These are phyloP conservation scores for Uria lomvia DNA, from an alignment of 2,113 vertebrate species.

Conservation along the genomic window DNA sequence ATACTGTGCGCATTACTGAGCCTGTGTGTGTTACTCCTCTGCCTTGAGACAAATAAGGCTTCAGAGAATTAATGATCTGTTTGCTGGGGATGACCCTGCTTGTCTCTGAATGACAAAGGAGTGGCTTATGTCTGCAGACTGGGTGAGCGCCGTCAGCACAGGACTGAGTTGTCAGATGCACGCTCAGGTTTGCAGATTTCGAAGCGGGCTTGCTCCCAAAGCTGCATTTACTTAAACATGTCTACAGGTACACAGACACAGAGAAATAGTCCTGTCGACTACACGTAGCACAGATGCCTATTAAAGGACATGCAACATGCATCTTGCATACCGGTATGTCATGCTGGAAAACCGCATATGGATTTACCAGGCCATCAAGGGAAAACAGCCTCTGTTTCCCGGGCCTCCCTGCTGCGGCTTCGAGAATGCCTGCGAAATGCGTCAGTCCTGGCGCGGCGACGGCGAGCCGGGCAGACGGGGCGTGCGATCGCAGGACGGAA, in stretches of 20 bases:
- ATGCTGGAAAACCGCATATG: neutral
- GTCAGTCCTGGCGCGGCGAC: conserved; percentile 82
- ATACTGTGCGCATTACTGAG: neutral
- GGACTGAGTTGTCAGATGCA: neutral
- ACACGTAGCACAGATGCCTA: neutral
- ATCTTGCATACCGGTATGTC: neutral
- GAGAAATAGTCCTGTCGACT: accelerated
- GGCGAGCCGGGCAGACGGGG: conserved; percentile 69
- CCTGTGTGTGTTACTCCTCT: neutral
- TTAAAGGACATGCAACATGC: neutral
- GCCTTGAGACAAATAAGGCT: neutral
- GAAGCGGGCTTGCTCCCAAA: neutral
- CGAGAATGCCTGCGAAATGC: conserved; percentile 87
- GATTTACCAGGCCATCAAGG: neutral
- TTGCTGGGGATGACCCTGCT: conserved; percentile 12
- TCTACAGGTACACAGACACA: accelerated
- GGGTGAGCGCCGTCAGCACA: neutral
- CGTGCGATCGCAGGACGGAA: conserved; percentile 62
- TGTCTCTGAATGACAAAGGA: neutral
- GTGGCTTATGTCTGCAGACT: neutral
- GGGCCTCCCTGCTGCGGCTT: conserved; percentile 74
- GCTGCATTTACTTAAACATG: accelerated
- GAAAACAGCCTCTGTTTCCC: neutral
- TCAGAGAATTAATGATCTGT: neutral
- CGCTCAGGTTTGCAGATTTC: neutral